Conservation (phyloP, 2,797 vertebrate genomes). For the Crocodylus rhombifer region DNA sequence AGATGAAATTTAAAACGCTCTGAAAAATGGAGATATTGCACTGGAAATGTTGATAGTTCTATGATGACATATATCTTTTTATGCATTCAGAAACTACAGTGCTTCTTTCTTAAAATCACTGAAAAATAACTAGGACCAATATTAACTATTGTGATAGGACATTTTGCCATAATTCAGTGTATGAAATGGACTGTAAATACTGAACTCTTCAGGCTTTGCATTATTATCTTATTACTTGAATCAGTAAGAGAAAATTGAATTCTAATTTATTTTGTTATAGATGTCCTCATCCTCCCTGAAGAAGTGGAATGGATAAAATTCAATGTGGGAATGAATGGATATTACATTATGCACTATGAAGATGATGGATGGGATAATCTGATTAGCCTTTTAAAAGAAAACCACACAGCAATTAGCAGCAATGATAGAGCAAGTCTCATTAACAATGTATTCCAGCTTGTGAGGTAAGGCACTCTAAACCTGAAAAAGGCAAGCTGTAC, state of each 20-base stretch:
- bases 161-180: background rate
- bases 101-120: background rate
- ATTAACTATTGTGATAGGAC: background rate
- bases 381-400: slow-evolving; percentile 83
- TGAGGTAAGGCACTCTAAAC: slow-evolving; percentile 82
- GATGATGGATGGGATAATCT: slow-evolving; percentile 88
- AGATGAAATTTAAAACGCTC: background rate
- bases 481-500: background rate
- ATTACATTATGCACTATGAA: slow-evolving; percentile 94
- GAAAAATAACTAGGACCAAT: background rate
- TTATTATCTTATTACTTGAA: background rate
- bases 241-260: background rate
- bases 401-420: slow-evolving; percentile 86
- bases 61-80: background rate
- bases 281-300: slow-evolving; percentile 87
- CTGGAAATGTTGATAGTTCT: background rate
- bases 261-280: slow-evolving; percentile 76
- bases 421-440: slow-evolving; percentile 92
- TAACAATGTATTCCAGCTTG: slow-evolving; percentile 91
- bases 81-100: background rate
- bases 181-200: slow-evolving; percentile 5
- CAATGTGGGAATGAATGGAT: slow-evolving; percentile 92
- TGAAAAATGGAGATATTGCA: background rate
- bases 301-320: slow-evolving; percentile 94
- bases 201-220: background rate